phyloP scores from a whole-genome alignment of 2,888 invertebrate species.

The Apoda limacodes region DNA sequence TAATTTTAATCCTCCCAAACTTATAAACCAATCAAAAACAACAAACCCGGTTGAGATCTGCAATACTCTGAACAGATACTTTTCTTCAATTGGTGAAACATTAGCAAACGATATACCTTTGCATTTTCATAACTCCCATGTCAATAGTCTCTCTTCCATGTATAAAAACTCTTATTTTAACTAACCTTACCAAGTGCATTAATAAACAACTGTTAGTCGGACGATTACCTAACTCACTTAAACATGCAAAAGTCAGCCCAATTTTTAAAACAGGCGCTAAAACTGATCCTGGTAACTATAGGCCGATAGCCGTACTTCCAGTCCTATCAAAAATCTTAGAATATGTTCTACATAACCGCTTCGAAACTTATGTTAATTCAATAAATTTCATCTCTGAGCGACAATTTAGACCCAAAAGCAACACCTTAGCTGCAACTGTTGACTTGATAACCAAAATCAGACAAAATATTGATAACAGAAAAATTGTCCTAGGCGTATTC shows the following conservation, averaged over 20 bases:
- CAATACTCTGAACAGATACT: slow-evolving; percentile 1
- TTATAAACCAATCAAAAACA: not conserved
- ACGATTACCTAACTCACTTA: slow-evolving; percentile 8
- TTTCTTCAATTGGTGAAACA: slow-evolving; percentile 1
- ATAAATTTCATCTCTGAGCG: slow-evolving; percentile 2
- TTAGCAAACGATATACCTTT: not conserved
- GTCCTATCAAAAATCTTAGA: slow-evolving; percentile 8
- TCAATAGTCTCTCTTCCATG: not conserved
- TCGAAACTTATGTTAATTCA: not conserved
- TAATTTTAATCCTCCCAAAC: slow-evolving; percentile 4
- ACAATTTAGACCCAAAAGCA: too few relatives aligned
- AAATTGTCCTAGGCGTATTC: not conserved
- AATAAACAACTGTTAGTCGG: slow-evolving; percentile 6
- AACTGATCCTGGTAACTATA: slow-evolving; percentile 6
- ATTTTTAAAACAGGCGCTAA: slow-evolving; percentile 7
- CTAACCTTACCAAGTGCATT: slow-evolving; percentile 2
- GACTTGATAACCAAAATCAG: slow-evolving; percentile 3
- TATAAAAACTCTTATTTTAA: not conserved
- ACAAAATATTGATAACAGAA: too few relatives aligned
- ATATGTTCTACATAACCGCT: slow-evolving; percentile 3
- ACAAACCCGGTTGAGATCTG: not conserved
- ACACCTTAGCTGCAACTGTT: not conserved
- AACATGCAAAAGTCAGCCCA: slow-evolving; percentile 3
- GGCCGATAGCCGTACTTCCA: slow-evolving; percentile 10
- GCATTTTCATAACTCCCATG: not conserved